Conservation (phyloP, 2,888 invertebrate genomes). For the Netelia fuscicornis region DNA sequence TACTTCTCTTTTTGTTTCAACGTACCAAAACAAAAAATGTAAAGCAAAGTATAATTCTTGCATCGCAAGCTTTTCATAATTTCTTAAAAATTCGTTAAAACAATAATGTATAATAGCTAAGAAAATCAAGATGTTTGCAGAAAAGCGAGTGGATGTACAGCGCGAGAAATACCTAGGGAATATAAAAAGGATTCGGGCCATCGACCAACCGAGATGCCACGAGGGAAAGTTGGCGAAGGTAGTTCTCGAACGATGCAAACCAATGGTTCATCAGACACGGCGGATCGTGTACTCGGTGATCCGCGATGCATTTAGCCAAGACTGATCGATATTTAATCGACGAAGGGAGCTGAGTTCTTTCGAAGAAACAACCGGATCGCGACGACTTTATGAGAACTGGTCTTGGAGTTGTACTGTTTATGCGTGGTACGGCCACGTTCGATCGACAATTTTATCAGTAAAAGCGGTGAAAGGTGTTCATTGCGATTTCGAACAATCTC, state of each 20-base stretch:
- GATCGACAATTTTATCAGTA: slow-evolving; percentile 63
- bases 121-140: neutral
- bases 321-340: slow-evolving; percentile 38
- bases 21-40: too few species aligned
- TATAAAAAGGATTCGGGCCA: slow-evolving; percentile 56
- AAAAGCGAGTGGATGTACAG: too few species aligned
- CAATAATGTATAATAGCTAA: neutral
- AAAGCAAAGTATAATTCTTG: neutral
- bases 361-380: neutral
- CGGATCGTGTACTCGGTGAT: slow-evolving; percentile 19
- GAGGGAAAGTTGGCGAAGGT: slow-evolving; percentile 57
- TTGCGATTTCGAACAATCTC: slow-evolving; percentile 39
- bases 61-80: neutral
- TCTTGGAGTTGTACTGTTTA: slow-evolving; percentile 28
- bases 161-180: neutral
- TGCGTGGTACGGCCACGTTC: slow-evolving; percentile 39
- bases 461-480: slow-evolving; percentile 72
- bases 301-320: slow-evolving; percentile 24
- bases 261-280: slow-evolving; percentile 53
- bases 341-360: neutral
- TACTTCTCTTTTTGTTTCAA: neutral
- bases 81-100: neutral
- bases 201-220: slow-evolving; percentile 58
- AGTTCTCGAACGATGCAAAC: slow-evolving; percentile 39
- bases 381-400: slow-evolving; percentile 1